phyloP scores from a whole-genome alignment of 2,797 vertebrate genomes.

The Poeciliopsis paucimaculata region DNA sequence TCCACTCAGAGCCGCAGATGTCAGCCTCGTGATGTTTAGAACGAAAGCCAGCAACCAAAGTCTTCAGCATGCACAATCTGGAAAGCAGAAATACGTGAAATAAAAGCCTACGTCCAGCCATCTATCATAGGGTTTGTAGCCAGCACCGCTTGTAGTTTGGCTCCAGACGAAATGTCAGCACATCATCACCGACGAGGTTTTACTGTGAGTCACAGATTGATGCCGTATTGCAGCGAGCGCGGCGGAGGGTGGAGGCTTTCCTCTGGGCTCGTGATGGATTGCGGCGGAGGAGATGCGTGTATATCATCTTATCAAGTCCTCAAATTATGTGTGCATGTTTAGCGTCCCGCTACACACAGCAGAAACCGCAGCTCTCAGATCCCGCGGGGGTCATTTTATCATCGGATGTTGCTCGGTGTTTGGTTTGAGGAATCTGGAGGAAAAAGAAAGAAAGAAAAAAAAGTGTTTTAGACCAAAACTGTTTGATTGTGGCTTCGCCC shows the following conservation, averaged over 20 bases:
- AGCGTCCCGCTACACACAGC: slow-evolving; percentile 14
- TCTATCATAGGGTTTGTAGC: neutral
- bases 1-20: neutral
- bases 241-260: slow-evolving; percentile 57
- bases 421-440: slow-evolving; percentile 30
- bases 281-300: slow-evolving; percentile 41
- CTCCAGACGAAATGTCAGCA: slow-evolving; percentile 32
- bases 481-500: slow-evolving; percentile 59
- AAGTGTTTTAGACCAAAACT: slow-evolving; percentile 54
- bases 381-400: slow-evolving; percentile 45
- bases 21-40: neutral
- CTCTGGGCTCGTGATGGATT: slow-evolving; percentile 46
- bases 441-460: neutral
- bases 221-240: slow-evolving; percentile 31
- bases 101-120: neutral
- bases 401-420: slow-evolving; percentile 23
- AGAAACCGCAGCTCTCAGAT: slow-evolving; percentile 37
- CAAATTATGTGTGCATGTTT: slow-evolving; percentile 24
- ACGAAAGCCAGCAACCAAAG: neutral
- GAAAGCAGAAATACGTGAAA: slow-evolving; percentile 14
- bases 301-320: slow-evolving; percentile 47
- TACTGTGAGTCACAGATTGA: slow-evolving; percentile 38
- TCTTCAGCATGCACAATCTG: slow-evolving; percentile 4
- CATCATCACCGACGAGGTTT: slow-evolving; percentile 30
- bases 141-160: slow-evolving; percentile 4